Base-by-base conservation (phyloP, 1,140 invertebrate species). In the Nasonia giraulti region DNA sequence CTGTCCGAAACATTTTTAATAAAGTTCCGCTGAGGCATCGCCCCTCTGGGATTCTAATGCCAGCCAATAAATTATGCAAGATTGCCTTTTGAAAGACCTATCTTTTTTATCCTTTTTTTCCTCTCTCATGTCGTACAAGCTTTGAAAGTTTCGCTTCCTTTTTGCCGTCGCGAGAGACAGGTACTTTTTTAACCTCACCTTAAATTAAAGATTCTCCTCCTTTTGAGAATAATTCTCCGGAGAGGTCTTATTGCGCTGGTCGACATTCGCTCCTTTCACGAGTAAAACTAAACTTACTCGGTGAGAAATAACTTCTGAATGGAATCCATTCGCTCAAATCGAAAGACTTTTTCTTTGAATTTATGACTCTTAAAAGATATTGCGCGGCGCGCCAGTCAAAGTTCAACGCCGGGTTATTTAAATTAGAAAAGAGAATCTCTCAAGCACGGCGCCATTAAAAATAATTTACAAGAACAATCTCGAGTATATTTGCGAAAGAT, bases 191-290 rank as follows among this genome's bases (percentile, higher is more conserved):
- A 71, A 69, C 20, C 11, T 27, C 11, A 47, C 33, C 37, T 69
- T 47, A 69, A 69, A 80, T 80, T 69, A 23, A 80, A 80, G 79
- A 69, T 80, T 80, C 23, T 71, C 3, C 66, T 79, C 31, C 27
- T 71, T 80, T 69, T 71, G 37, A 80, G 33, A 80, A 80, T 80
- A 80, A 80, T 80, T 44, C 23, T 27, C 7, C 17, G 14, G n/a
- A 80, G 69, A 47, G 71, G 66, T 71, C 66, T 80, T 80, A 80
- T 80, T 80, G 33, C 79, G 2, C 37, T n/a, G 69, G 66, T 71
- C 66, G 66, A 80, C 62, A 80, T 71, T 80, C n/a, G 66, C n/a
- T 47, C 20, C 6, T 62, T 79, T 79, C 20, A 69, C 3, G 14
- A 44, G 66, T 47, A 47, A 50, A 71, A 50, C 37, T 73, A 73